Conservation (phyloP, 2,797 vertebrate genomes). For the Novumbra hubbsi region DNA sequence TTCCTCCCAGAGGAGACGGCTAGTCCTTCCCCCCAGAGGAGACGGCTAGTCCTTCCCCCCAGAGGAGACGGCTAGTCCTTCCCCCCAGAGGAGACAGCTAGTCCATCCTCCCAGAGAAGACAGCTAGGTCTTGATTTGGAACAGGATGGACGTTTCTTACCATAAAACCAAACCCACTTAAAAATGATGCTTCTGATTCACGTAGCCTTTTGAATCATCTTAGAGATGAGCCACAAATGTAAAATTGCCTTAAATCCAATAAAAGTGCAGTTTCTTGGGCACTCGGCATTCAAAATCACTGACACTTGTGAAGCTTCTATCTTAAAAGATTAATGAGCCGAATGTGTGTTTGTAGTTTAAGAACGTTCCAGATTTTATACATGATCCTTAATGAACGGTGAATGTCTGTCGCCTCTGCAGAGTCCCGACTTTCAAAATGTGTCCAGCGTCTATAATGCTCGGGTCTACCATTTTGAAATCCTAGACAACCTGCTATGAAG, state of each 20-base stretch:
- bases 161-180: background rate
- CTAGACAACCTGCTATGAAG: too few species aligned
- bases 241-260: background rate
- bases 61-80: background rate
- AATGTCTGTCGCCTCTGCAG: too few species aligned
- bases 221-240: background rate
- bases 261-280: background rate
- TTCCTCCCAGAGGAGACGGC: background rate
- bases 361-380: too few species aligned
- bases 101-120: background rate
- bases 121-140: background rate
- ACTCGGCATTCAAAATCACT: background rate
- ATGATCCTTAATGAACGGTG: too few species aligned
- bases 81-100: background rate
- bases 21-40: background rate
- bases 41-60: too few species aligned
- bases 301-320: background rate
- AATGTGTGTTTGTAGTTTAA: background rate
- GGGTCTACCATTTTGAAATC: too few species aligned
- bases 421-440: too few species aligned
- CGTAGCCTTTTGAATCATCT: too few species aligned
- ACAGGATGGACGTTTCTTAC: background rate
- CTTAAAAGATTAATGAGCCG: background rate
- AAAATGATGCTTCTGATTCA: background rate
- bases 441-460: too few species aligned